Evolutionary conservation across 2,888 invertebrate genomes (phyloP).

Genomic region (Dioctria linearis): DNA sequence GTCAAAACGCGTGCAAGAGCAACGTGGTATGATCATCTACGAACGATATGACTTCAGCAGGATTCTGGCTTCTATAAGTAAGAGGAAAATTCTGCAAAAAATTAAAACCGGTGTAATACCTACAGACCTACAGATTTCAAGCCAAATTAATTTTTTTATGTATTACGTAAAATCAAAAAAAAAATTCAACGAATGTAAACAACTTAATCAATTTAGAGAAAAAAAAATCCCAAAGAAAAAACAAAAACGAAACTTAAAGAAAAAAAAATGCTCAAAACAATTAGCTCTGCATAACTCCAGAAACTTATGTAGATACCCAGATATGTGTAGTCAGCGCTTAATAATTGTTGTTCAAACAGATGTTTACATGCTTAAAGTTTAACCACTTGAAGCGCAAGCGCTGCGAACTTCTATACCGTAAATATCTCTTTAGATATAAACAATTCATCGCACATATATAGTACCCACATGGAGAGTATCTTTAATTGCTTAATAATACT

Average conservation of each 20-base stretch:
- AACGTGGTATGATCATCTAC: no score
- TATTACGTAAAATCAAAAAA: not conserved
- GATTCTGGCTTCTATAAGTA: no score
- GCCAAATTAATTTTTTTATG: not conserved
- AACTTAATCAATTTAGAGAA: not conserved
- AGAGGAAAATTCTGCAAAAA: no score
- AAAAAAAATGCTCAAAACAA: slow-evolving; percentile 5
- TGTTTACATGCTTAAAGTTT: slow-evolving; percentile 36
- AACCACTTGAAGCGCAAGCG: not conserved
- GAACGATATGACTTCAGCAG: no score
- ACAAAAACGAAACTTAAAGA: not conserved
- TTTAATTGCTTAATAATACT: slow-evolving; percentile 35
- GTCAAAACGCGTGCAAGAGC: no score
- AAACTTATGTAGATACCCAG: not conserved
- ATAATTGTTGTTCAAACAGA: not conserved
- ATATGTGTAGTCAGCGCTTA: no score
- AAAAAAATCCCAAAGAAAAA: not conserved
- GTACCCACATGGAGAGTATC: not conserved
- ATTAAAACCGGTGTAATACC: no score
- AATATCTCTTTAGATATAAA: not conserved
- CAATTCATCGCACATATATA: not conserved
- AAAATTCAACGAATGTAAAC: not conserved
- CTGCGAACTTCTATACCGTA: not conserved
- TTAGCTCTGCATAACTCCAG: not conserved
- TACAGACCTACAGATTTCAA: no score